These are phyloP conservation scores for Allolobophora icterica DNA, from an alignment of 2,888 invertebrate species.

Conservation along the genomic window DNA sequence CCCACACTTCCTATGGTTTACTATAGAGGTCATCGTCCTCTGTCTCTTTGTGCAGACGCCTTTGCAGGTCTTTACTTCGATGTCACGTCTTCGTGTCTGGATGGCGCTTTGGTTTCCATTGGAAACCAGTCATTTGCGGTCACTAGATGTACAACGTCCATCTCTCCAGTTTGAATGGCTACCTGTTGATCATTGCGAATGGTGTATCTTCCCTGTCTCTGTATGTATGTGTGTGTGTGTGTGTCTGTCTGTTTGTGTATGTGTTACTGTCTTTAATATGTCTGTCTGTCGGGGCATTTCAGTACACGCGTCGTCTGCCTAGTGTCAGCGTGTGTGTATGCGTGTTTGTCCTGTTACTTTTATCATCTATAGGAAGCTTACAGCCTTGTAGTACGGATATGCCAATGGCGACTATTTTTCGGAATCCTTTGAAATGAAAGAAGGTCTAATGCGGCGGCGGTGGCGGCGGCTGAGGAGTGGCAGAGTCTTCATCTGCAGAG, in stretches of 20 bases:
- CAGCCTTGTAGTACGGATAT: background rate
- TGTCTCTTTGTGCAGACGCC: too few relatives aligned
- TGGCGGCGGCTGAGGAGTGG: background rate
- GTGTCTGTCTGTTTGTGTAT: background rate
- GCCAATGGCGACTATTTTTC: conserved; percentile 5
- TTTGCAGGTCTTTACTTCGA: too few relatives aligned
- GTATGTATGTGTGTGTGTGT: background rate
- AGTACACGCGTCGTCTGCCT: background rate
- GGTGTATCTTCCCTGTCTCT: too few relatives aligned
- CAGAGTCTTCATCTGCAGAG: background rate
- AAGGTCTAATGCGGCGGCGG: background rate
- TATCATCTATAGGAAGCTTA: background rate
- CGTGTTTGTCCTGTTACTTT: background rate
- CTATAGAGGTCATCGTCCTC: too few relatives aligned
- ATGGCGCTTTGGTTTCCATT: too few relatives aligned
- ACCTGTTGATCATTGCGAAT: too few relatives aligned
- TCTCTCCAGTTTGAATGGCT: too few relatives aligned
- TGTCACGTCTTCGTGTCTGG: too few relatives aligned
- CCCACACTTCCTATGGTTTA: too few relatives aligned
- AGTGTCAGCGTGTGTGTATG: background rate
- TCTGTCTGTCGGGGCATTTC: background rate
- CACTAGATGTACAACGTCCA: too few relatives aligned
- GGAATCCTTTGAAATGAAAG: conserved; percentile 7
- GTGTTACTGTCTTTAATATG: background rate
- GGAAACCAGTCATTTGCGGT: too few relatives aligned